Evolutionary conservation across 2,113 vertebrate genomes (phyloP).

Genomic region (Spilogale gracilis): DNA sequence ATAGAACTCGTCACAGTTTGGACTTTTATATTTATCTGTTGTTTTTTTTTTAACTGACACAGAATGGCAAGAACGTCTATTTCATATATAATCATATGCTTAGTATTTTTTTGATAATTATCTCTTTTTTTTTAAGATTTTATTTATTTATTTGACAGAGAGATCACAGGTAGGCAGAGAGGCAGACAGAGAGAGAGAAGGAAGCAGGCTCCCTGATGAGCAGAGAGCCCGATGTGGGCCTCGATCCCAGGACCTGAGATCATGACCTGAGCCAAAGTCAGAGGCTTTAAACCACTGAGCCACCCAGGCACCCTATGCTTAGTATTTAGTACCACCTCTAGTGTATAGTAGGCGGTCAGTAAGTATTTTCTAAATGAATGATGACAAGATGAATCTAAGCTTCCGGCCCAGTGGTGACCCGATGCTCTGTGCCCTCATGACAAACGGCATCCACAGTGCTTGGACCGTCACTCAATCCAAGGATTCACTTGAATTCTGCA

Average conservation of each 20-base stretch:
- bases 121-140: no score
- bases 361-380: slow-evolving; percentile 14
- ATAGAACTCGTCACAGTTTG: neutral
- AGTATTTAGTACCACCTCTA: neutral
- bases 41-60: neutral
- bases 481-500: neutral
- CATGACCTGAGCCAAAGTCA: no score
- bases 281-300: no score
- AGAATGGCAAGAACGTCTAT: neutral
- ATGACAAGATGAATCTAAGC: neutral
- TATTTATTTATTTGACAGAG: no score
- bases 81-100: neutral
- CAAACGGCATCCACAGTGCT: neutral
- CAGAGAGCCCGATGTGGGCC: no score
- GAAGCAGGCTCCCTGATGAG: no score
- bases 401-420: neutral
- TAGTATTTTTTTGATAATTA: neutral
- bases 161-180: no score
- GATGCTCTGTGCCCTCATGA: neutral
- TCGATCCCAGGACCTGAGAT: no score
- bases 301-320: neutral
- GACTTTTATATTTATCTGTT: neutral
- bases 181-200: no score
- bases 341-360: neutral
- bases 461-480: neutral